phyloP scores from a whole-genome alignment of 2,113 vertebrate species.

The Tretioscincus oriximinensis region DNA sequence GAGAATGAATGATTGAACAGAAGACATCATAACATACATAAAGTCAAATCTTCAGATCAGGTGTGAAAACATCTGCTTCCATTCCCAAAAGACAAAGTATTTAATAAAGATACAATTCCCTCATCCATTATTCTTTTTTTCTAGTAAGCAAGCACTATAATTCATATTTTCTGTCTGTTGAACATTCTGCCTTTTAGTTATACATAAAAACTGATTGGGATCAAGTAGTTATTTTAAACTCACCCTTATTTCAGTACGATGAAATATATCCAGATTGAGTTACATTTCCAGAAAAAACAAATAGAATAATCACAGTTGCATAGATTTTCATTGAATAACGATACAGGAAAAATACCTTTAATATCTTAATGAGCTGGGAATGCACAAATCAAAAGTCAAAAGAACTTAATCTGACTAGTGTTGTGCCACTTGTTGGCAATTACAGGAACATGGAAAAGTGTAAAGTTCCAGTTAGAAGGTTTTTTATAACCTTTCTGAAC shows the following conservation, averaged over 20 bases:
- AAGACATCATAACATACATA: not conserved
- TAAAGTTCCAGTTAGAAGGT: too few species aligned
- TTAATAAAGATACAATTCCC: not conserved
- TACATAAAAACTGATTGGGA: not conserved
- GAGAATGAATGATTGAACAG: not conserved
- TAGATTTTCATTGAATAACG: not conserved
- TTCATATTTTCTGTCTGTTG: not conserved
- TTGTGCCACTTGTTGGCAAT: too few species aligned
- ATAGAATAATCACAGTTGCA: not conserved
- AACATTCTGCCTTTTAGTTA: not conserved
- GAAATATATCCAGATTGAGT: not conserved
- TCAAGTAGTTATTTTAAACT: not conserved
- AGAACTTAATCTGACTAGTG: too few species aligned
- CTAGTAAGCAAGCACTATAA: not conserved
- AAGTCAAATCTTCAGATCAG: not conserved
- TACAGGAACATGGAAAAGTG: too few species aligned
- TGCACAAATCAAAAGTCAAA: too few species aligned
- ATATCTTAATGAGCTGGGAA: too few species aligned
- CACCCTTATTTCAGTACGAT: not conserved
- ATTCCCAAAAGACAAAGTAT: not conserved
- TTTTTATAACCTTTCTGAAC: too few species aligned
- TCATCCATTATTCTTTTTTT: not conserved
- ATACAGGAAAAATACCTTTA: not conserved
- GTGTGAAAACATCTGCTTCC: too few species aligned
- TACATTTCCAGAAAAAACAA: not conserved